phyloP scores from a whole-genome alignment of 2,113 vertebrate species.

The Xiphias gladius region DNA sequence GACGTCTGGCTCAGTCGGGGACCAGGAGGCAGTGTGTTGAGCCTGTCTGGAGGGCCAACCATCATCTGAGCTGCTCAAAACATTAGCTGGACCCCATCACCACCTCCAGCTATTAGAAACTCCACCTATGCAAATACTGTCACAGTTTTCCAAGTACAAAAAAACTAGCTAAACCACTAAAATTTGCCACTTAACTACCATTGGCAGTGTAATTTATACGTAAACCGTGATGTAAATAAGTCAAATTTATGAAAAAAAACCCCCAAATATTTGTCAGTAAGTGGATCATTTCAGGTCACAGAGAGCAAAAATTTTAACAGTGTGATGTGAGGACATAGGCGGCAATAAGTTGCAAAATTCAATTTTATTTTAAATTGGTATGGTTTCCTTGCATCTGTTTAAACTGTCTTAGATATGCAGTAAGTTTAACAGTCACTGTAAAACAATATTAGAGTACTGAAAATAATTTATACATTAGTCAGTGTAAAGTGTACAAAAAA shows the following conservation, averaged over 20 bases:
- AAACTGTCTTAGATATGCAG: background rate
- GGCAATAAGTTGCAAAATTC: background rate
- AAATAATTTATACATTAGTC: slow-evolving; percentile 9
- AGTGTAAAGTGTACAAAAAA: background rate
- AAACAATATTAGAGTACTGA: slow-evolving; percentile 11
- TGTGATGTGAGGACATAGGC: background rate
- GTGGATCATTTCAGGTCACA: background rate
- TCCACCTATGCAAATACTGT: slow-evolving; percentile 41
- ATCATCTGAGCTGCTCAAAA: slow-evolving; percentile 49
- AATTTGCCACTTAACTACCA: background rate
- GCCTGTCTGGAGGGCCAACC: slow-evolving; percentile 66
- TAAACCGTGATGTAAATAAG: slow-evolving; percentile 18
- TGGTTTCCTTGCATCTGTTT: background rate
- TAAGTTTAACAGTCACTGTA: background rate
- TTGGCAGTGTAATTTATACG: slow-evolving; percentile 1
- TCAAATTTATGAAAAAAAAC: background rate
- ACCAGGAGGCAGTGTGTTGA: slow-evolving; percentile 51
- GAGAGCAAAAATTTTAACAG: background rate
- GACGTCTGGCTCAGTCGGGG: slow-evolving; percentile 72
- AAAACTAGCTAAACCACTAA: slow-evolving; percentile 42
- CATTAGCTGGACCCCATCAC: slow-evolving; percentile 35
- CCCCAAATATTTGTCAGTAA: background rate
- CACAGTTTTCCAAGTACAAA: slow-evolving; percentile 48
- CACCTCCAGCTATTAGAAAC: slow-evolving; percentile 53
- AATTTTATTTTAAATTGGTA: background rate